Evolutionary conservation across 2,888 invertebrate genomes (phyloP).

Genomic region (Trichogramma evanescens): DNA sequence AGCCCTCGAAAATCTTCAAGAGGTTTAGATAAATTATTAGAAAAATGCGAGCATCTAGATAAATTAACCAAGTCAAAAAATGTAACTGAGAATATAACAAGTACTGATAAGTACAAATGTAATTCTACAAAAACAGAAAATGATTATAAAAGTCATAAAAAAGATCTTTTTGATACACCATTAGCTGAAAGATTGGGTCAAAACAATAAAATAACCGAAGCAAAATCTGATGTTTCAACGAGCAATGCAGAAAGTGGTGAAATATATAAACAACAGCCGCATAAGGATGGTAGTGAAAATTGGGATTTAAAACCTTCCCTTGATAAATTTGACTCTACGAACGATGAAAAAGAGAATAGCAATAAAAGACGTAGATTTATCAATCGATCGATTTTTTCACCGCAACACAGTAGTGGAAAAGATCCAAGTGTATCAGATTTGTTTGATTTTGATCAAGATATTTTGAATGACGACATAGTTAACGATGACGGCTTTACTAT

Average conservation of each 20-base stretch:
- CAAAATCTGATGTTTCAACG: background rate
- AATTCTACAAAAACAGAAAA: background rate
- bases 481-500: constrained; percentile 60
- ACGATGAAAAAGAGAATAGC: constrained; percentile 34
- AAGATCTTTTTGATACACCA: constrained; percentile 6
- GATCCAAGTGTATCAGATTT: constrained; percentile 54
- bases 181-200: constrained; percentile 8
- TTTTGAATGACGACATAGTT: constrained; percentile 56
- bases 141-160: background rate
- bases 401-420: constrained; percentile 55
- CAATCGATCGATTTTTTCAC: constrained; percentile 65
- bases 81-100: background rate
- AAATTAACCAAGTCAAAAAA: constrained; percentile 38
- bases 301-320: constrained; percentile 28
- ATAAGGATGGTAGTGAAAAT: constrained; percentile 23
- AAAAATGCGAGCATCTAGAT: constrained; percentile 50
- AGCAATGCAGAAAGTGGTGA: constrained; percentile 7
- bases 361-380: constrained; percentile 41
- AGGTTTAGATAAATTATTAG: constrained; percentile 55
- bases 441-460: constrained; percentile 58
- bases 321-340: constrained; percentile 27
- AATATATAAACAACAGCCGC: constrained; percentile 6
- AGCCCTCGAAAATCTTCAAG: constrained; percentile 56
- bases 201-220: constrained; percentile 4
- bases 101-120: background rate